Base-by-base conservation (phyloP, 1,140 invertebrate species). In the Drosophila insularis region DNA sequence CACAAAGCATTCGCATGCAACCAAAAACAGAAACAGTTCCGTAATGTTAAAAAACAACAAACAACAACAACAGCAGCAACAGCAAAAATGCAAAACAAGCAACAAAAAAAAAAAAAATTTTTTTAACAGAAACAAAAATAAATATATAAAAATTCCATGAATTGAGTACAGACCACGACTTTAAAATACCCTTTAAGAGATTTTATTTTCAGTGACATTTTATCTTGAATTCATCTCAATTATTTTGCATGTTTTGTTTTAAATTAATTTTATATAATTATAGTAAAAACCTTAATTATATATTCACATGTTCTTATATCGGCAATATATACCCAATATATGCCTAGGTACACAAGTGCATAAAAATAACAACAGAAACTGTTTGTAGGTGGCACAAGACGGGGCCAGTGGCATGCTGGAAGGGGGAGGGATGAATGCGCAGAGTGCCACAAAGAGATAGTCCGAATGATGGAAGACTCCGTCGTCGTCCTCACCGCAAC, bases 1-100 rank as follows among this genome's bases (percentile, higher is more conserved):
- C 63, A 60, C 56, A 66, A 74, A 66, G 68, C 71, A 81, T 81
- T 78, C 72, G 65, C 74, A 81, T 81, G 79, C 79, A 81, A 78
- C 74, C 78, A 73, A 65, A 71, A 69, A 71, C 70, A 60, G 79
- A 81, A 81, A 82, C 75, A 82, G 79, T 82, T 82, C 79, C 75
- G 74, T 78, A 82, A 82, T 78, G 74, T 68, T 71, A 59, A 66
- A 74, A 71, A 73, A 75, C 80, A 75, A 77, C 80, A 50, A 77
- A 81, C 79, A 68, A 74, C 78, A 81, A 77, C 63, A 60, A 68
- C 63, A 54, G 62, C 23, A 23, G 23, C 23, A 23, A 62, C 43
- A 72, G 27, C 63, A 66, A 68, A 50, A 61, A 40, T 43, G 58
- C 43, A 72, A 50, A 54, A 69, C 40, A 55, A 62, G 21, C 27